Base-by-base conservation (phyloP, 2,113 vertebrate genomes). In the Tachycineta bicolor region DNA sequence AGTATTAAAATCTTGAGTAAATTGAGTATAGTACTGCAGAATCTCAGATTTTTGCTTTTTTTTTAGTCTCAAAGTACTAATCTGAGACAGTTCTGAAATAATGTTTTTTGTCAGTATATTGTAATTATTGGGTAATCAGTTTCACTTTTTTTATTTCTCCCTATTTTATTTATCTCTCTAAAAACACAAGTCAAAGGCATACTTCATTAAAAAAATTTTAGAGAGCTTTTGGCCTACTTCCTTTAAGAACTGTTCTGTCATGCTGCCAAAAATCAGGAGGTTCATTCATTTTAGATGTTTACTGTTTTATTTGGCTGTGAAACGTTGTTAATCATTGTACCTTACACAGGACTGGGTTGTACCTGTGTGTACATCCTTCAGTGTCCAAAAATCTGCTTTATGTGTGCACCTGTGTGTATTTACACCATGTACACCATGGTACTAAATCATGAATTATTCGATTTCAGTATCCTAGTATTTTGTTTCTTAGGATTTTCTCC, bases 361-460 rank as follows among this genome's bases (percentile, higher is more conserved):
- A 49, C 39, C 53, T 77, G 41, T 12, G 9, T 44, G 26, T 18
- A 12, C 10, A 9, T 29, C 60, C 29, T 39, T 74, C 41, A 37
- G 0, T 22, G 28, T 31, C 64, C 46, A 50, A n/a, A 46, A 39
- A 28, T 41, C 52, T 82, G 28, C 69, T 8, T 19, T 5, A 1
- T 41, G 20, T 20, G 7, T 71, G 62, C 14, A 12, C 33, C 28
- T 63, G 49, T 34, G 11, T 69, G 37, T 26, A 3, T 60, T 39
- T 3, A 1, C 49, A 26, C 6, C 0, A 3, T 10, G 31, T 37
- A 0, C 29, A 0, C 1, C 23, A 1, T 33, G 33, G 23, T 29
- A 14, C n/a, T 26, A 28, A 34, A 18, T 24, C 1, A 4, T 15
- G 23, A 58, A 31, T 49, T 68, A 83, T 44, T 86, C 31, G 2